Percentiles rank a stretch among this genome's conserved stretches.
These are phyloP conservation scores for Ericerus pela DNA, from an alignment of 1,140 invertebrate species.

Conservation along the genomic window DNA sequence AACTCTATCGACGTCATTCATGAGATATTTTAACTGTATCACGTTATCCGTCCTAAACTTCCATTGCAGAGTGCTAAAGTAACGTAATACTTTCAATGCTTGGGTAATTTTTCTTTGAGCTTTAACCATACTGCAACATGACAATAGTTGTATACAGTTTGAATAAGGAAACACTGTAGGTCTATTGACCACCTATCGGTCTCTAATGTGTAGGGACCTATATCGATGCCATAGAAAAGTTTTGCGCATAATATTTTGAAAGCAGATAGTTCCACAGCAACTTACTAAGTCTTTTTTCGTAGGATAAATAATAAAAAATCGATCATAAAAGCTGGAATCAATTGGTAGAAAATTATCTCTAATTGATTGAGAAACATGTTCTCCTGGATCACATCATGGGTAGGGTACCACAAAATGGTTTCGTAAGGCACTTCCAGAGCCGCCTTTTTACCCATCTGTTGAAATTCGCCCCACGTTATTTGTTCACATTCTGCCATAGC, in stretches of 20 bases:
- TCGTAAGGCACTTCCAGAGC: conserved; percentile 61
- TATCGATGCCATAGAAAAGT: no score
- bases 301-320: conserved; percentile 69
- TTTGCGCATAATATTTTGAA: conserved; percentile 66
- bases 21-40: conserved; percentile 41
- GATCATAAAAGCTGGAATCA: conserved; percentile 70
- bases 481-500: conserved; percentile 47
- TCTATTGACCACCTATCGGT: not conserved
- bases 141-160: no score
- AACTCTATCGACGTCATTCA: conserved; percentile 47
- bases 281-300: no score
- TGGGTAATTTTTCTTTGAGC: conserved; percentile 54
- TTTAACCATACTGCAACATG: conserved; percentile 51
- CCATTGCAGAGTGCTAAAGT: conserved; percentile 84
- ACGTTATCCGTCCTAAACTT: conserved; percentile 56
- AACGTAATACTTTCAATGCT: conserved; percentile 64
- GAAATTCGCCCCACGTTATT: conserved; percentile 65
- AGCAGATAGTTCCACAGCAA: conserved; percentile 52
- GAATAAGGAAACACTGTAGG: not conserved
- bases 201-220: not conserved
- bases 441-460: conserved; percentile 49
- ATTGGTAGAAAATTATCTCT: conserved; percentile 64
- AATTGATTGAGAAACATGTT: conserved; percentile 54
- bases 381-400: conserved; percentile 53
- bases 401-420: conserved; percentile 65